Evolutionary conservation across 2,113 vertebrate genomes (phyloP).

Genomic region (Chlorodrepanis virens): DNA sequence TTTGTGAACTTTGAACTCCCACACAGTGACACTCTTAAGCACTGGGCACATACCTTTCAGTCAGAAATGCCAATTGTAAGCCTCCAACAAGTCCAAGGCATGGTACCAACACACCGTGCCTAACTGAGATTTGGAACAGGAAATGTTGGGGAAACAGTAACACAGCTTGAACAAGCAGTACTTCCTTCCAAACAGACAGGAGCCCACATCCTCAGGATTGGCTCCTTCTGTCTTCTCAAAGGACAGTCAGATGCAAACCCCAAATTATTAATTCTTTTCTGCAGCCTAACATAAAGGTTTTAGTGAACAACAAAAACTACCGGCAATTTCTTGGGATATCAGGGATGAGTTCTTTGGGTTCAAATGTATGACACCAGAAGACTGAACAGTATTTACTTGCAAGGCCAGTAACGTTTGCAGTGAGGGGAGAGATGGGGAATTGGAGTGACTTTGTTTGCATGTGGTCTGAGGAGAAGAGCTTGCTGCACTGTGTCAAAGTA

Average conservation of each 20-base stretch:
- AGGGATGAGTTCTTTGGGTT: neutral
- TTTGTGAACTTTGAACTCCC: neutral
- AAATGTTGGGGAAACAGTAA: neutral
- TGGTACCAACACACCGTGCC: neutral
- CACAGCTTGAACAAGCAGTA: neutral
- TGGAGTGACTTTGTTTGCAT: neutral
- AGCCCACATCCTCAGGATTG: neutral
- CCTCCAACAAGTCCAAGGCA: neutral
- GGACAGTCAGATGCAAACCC: neutral
- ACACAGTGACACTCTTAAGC: neutral
- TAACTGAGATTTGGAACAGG: neutral
- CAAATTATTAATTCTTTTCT: neutral
- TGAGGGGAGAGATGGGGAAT: neutral
- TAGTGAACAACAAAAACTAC: neutral
- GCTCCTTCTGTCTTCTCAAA: neutral
- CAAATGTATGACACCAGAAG: neutral
- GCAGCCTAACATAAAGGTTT: neutral
- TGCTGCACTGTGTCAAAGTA: neutral
- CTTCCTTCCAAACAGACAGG: neutral
- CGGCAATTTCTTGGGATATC: neutral
- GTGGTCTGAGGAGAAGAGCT: neutral
- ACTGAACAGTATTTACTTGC: neutral
- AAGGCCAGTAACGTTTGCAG: neutral
- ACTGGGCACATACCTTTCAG: accelerated
- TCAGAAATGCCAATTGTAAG: neutral